These are phyloP conservation scores for Atrichornis clamosus DNA, from an alignment of 2,113 vertebrate species.

Conservation along the genomic window DNA sequence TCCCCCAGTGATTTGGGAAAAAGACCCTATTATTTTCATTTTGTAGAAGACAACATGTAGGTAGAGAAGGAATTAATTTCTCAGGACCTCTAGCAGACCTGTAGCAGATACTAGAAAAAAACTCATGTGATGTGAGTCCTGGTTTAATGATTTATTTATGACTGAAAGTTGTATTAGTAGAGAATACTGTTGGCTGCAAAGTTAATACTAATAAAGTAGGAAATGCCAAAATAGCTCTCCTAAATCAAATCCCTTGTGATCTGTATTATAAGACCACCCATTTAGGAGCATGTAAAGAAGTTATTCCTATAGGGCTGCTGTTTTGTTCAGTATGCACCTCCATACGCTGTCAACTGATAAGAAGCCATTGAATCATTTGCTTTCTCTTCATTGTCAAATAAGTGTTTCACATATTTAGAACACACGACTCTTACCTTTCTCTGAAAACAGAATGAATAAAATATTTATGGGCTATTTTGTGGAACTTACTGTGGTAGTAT, in stretches of 20 bases:
- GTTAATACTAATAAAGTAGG: not conserved
- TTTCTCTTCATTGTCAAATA: not conserved
- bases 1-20: not conserved
- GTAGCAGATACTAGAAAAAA: not conserved
- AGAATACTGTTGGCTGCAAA: not conserved
- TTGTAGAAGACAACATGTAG: not conserved
- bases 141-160: not conserved
- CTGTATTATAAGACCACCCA: not conserved
- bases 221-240: not conserved
- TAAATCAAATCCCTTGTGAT: not conserved
- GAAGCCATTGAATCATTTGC: not conserved
- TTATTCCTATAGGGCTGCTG: not conserved
- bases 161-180: not conserved
- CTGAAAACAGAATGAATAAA: not conserved
- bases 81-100: not conserved
- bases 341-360: not conserved
- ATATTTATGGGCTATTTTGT: not conserved
- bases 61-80: not conserved
- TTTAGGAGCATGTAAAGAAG: not conserved
- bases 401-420: not conserved
- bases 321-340: not conserved
- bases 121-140: not conserved
- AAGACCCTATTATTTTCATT: not conserved
- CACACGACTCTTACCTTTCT: not conserved
- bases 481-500: not conserved